Evolutionary conservation across 2,888 invertebrate species (phyloP), one percentile per base, ranked within the genome.

Genomic region (Lacanobia wlatinum): DNA sequence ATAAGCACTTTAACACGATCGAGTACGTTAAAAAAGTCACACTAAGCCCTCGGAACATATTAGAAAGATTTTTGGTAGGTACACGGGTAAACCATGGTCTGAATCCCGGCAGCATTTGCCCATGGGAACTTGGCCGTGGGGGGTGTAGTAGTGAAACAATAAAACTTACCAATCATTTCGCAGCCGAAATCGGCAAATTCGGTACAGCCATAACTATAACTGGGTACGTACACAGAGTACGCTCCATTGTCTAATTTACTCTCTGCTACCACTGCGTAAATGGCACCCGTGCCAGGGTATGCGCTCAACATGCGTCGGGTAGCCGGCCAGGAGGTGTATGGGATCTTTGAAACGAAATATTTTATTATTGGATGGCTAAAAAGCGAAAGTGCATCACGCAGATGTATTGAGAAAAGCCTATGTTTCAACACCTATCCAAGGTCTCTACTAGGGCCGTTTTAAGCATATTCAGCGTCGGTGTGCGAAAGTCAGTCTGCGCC

Each of bases 141-240:
- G 4, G 9, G 9, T 28, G 28, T 23, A 3, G 8, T 28, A 18
- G 18, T 14, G 7, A 58, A 38, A 2, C 8, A 18, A 34, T 16
- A n/a, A 28, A 62, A 91, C 94, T 93, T 94, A 97, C 97, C 96
- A 80, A 97, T 90, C 77, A 96, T 90, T 67, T 95, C 90, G 87
- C 97, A 97, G 61, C 96, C 95, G 21, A 91, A 90, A 67, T 94
- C 94, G 4, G 92, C 87, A 10, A 92, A 66, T 3, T 96, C 92
- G 75, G 96, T 94, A 90, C 98, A 98, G 1, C 97, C 97, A 87
- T 98, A 98, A 1, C 97, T 97, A 63, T 97, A 94, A 3, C 96
- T 93, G 1, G 98, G 98, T 0, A 98, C 97, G 89, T 98, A 98
- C 5, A 97, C 97, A 0, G 97, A 96, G 79, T 96, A 96, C 14